Evolutionary conservation across 2,113 vertebrate species (phyloP).

Genomic region (Mesocricetus auratus): DNA sequence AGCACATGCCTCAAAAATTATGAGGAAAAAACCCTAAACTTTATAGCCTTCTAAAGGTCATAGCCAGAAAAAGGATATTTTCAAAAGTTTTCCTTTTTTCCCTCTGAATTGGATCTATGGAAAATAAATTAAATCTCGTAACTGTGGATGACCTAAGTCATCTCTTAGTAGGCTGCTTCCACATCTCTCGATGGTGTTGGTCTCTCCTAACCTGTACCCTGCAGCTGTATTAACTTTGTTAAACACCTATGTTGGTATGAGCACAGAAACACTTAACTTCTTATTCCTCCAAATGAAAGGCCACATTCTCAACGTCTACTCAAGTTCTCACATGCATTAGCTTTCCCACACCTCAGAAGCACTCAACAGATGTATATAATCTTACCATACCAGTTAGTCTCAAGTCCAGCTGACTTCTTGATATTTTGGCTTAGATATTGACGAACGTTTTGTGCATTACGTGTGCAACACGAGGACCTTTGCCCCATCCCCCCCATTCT

Average conservation of each 20-base stretch:
- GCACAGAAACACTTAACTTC: not conserved
- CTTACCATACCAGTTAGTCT: not conserved
- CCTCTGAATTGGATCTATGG: conserved; percentile 41
- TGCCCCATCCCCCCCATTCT: too few species aligned
- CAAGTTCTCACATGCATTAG: not conserved
- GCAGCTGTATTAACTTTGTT: not conserved
- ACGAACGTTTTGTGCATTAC: not conserved
- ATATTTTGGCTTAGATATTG: not conserved
- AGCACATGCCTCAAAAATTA: conserved; percentile 10
- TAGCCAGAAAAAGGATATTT: not conserved
- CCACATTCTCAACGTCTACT: not conserved
- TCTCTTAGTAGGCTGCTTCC: not conserved
- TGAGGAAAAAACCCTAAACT: conserved; percentile 41
- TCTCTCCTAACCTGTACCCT: not conserved
- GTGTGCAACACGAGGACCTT: not conserved
- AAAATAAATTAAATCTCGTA: conserved; percentile 26
- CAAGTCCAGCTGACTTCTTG: not conserved
- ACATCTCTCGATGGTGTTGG: not conserved
- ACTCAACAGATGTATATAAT: not conserved
- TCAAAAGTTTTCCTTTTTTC: not conserved
- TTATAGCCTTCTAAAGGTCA: conserved; percentile 37
- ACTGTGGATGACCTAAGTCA: not conserved
- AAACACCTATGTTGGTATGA: not conserved
- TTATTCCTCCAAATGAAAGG: conserved; percentile 13
- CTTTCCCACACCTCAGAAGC: not conserved